Evolutionary conservation across 2,113 vertebrate genomes (phyloP), one percentile per base, ranked within the genome.

Genomic region (Lates calcarifer): DNA sequence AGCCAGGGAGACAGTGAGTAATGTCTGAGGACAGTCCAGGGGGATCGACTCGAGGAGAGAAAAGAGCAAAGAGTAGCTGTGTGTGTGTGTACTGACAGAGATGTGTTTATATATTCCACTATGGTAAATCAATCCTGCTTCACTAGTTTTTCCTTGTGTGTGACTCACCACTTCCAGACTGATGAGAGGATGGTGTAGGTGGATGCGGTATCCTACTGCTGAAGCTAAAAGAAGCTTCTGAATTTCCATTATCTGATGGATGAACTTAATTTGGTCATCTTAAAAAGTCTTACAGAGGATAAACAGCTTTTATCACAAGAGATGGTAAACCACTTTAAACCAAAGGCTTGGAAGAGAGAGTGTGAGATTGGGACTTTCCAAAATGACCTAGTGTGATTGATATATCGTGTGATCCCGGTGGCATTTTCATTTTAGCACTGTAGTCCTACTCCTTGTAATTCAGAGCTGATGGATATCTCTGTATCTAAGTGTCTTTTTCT

Each of bases 1-100:
- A 88, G 72, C 41, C 41, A 43, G 22, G 64, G 70, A 91, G 89
- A 88, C 89, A 89, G 39, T 91, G 88, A 90, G 76, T 82, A 87
- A 92, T 89, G 77, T 88, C 89, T 90, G 77, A 84, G 64, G 80
- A 84, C 62, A 47, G 81, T 91, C 74, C 82, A 13, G 55, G 31
- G 87, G 79, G 73, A 90, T 65, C 20, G 24, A 79, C 43, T 66
- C 43, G 72, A 79, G 69, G 74, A 77, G 73, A 57, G 68, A 22
- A 68, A 22, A 74, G 37, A 85, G 73, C 72, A 62, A 68, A 55
- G 56, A 82, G 57, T 68, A 41, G 82, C 37, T 81, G 60, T 77
- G 66, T 61, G 26, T 81, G 74, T 80, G 65, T 77, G 67, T 51
- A 62, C 39, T 71, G 65, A 64, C 28, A 84, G 65, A 74, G 49